Evolutionary conservation across 1,140 invertebrate species (phyloP).

Genomic region (Riptortus pedestris): DNA sequence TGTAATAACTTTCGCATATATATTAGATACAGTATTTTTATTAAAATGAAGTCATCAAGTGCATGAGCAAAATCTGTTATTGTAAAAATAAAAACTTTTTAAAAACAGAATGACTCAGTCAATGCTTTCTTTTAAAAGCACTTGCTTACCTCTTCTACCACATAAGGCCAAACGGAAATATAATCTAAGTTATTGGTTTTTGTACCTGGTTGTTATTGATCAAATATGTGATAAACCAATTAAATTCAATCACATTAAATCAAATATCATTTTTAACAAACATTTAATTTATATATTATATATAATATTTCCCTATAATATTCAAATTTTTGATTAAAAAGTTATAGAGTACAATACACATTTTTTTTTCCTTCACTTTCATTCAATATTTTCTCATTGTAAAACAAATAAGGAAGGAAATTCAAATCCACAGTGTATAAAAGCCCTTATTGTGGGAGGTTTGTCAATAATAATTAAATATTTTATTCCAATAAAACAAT

Average conservation of each 20-base stretch:
- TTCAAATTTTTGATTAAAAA: background rate
- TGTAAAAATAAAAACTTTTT: background rate
- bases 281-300: background rate
- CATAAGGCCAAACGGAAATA: background rate
- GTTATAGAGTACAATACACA: background rate
- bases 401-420: background rate
- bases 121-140: conserved; percentile 11
- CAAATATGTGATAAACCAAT: background rate
- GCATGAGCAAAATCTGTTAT: conserved; percentile 12
- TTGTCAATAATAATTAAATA: conserved; percentile 14
- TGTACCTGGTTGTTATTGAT: background rate
- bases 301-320: background rate
- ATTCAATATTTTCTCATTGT: background rate
- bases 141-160: conserved; percentile 13
- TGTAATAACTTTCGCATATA: background rate
- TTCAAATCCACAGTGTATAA: background rate
- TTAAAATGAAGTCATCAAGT: conserved; percentile 6
- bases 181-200: background rate
- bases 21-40: conserved; percentile 11
- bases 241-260: background rate
- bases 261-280: background rate
- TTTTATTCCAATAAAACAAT: conserved; percentile 17
- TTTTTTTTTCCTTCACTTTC: background rate
- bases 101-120: background rate
- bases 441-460: conserved; percentile 14